Base-by-base conservation (phyloP, 2,113 vertebrate species). In the Sakesphorus luctuosus region DNA sequence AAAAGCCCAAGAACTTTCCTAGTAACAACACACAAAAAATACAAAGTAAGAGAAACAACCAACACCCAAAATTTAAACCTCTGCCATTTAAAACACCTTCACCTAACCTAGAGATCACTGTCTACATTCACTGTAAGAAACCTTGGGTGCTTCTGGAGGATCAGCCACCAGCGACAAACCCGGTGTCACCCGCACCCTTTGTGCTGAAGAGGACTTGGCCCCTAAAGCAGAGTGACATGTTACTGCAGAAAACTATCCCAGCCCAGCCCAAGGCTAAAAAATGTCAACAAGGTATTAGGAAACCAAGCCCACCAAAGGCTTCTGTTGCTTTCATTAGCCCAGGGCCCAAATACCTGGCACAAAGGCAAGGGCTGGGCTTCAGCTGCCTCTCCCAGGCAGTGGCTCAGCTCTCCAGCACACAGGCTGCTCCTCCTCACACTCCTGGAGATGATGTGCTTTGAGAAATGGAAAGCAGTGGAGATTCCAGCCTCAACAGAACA, bases 101-200 rank as follows among this genome's bases (percentile, higher is more conserved):
- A 1, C 56, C 63, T 20, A 40, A 18, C 18, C 38, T n/a, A 81
- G 50, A 61, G 72, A 59, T n/a, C 26, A 77, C 25, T 0, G 11
- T 10, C 67, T 38, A 28, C 35, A 18, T 0, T 11, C 14, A 29
- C 31, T 49, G 33, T 28, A 7, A 31, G 52, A 40, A 75, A 69
- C 25, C 35, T 69, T 5, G 2, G 26, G 16, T 23, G 59, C 33
- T 90, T 62, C 36, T 28, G 23, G 63, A 93, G 68, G 52, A 81
- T 46, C 43, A 50, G 33, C 38, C 40, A 26, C 11, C 1, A 2
- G 40, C 11, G 59, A 71, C 2, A 75, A 87, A 77, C 7, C 40
- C 18, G 2, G 5, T 8, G 1, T 3, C 6, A 3, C 21, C 15
- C 0, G 2, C 25, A 49, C 19, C 8, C 31, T 24, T 11, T 4